phyloP scores from a whole-genome alignment of 2,888 invertebrate genomes.

The Bellardia bayeri region DNA sequence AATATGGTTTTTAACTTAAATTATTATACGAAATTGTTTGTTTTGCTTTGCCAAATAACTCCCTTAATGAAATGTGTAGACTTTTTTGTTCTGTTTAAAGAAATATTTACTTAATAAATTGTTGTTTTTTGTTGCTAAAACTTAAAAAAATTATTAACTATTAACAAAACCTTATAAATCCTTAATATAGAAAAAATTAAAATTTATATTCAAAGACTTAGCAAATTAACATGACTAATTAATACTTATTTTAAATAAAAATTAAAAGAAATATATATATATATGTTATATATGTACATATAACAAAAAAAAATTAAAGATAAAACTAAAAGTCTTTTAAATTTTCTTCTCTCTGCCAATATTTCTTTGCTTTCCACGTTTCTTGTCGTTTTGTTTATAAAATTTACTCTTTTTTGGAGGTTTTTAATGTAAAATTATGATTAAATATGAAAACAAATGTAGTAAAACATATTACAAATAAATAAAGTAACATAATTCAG shows the following conservation, averaged over 20 bases:
- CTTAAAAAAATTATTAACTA: conserved; percentile 49
- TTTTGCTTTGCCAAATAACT: too few relatives aligned
- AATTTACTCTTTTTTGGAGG: not conserved
- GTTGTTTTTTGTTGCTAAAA: conserved; percentile 5
- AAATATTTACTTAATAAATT: conserved; percentile 35
- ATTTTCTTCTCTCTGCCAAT: conserved; percentile 57
- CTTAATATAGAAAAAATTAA: conserved; percentile 37
- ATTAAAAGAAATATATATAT: conserved; percentile 8
- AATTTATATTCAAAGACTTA: conserved; percentile 57
- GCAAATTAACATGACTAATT: conserved; percentile 63
- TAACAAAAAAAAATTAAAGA: conserved; percentile 38
- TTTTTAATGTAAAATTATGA: conserved; percentile 2
- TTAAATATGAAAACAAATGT: conserved; percentile 36
- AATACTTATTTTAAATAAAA: conserved; percentile 61
- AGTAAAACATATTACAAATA: conserved; percentile 14
- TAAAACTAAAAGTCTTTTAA: conserved; percentile 69
- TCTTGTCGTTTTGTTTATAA: not conserved
- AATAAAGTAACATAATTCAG: conserved; percentile 59
- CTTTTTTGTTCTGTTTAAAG: not conserved
- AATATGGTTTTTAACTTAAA: too few relatives aligned
- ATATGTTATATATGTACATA: too few relatives aligned
- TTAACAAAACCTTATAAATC: conserved; percentile 61
- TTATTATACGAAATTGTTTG: too few relatives aligned
- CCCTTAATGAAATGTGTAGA: not conserved
- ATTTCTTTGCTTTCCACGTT: not conserved